Conservation (phyloP, 2,888 invertebrate species). For the Imbricaverruca yamaguchii region DNA sequence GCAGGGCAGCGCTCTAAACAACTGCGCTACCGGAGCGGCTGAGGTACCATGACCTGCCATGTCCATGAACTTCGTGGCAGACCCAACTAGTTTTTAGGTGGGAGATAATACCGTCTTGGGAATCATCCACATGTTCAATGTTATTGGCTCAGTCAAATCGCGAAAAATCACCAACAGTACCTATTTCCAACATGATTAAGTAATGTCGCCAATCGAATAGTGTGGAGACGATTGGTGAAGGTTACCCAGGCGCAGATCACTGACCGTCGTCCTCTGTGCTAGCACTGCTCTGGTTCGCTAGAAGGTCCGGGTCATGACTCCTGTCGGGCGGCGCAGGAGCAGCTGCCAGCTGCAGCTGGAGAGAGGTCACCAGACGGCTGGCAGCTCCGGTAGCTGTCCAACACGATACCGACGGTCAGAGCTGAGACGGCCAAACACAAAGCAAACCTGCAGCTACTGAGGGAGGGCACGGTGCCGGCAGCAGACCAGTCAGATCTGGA, state of each 20-base stretch:
- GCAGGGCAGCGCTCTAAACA: too few relatives aligned
- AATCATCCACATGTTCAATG: too few relatives aligned
- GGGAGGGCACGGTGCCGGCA: background rate
- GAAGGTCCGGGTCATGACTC: background rate
- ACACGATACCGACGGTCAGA: background rate
- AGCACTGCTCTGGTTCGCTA: conserved; percentile 14
- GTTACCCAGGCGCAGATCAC: background rate
- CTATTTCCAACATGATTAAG: too few relatives aligned
- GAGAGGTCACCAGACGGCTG: background rate
- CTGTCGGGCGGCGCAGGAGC: background rate
- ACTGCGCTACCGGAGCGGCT: too few relatives aligned
- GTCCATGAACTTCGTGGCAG: too few relatives aligned
- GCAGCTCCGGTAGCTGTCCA: background rate
- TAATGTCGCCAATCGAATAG: too few relatives aligned
- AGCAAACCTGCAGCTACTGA: background rate
- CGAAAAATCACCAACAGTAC: too few relatives aligned
- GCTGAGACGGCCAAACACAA: background rate
- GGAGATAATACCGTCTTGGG: too few relatives aligned
- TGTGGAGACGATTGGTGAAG: too few relatives aligned
- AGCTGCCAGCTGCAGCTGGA: background rate
- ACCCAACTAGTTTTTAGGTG: too few relatives aligned
- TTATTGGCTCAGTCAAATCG: too few relatives aligned
- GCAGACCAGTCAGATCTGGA: background rate
- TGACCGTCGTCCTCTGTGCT: conserved; percentile 16
- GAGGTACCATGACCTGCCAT: too few relatives aligned